Conservation (phyloP, 2,797 vertebrate genomes). For the Cuculus canorus region DNA sequence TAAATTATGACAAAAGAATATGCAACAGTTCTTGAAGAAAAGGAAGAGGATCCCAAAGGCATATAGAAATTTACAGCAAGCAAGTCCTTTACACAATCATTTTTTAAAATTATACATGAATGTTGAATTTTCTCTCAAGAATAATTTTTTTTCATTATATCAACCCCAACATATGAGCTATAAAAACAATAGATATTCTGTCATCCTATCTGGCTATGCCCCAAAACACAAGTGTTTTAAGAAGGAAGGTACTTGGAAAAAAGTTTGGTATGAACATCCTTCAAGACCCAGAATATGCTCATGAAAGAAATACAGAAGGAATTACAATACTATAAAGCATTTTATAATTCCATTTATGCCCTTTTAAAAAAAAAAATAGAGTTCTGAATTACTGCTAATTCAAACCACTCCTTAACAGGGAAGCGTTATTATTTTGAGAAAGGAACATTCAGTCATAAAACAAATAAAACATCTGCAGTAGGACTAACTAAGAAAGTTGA, state of each 20-base stretch:
- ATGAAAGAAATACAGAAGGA: not conserved
- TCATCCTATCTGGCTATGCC: not conserved
- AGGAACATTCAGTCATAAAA: not conserved
- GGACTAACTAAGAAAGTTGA: not conserved
- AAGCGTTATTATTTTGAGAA: slow-evolving; percentile 4
- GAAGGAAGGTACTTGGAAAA: not conserved
- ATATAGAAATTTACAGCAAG: not conserved
- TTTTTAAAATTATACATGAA: not conserved
- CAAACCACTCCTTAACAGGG: not conserved
- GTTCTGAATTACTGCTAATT: not conserved
- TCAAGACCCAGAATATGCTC: not conserved
- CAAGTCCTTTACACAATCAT: not conserved
- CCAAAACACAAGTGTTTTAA: not conserved
- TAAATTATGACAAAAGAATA: not conserved
- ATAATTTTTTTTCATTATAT: not conserved
- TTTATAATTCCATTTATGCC: not conserved
- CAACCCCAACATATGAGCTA: not conserved
- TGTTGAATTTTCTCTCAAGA: not conserved
- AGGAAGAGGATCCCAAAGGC: not conserved
- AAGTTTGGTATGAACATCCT: not conserved
- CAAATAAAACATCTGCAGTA: not conserved
- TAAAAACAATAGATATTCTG: slow-evolving; percentile 46
- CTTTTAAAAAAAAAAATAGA: not conserved
- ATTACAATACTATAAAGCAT: not conserved
- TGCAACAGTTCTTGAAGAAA: not conserved